Conservation (phyloP, 2,888 invertebrate genomes). For the Erebia palarica region DNA sequence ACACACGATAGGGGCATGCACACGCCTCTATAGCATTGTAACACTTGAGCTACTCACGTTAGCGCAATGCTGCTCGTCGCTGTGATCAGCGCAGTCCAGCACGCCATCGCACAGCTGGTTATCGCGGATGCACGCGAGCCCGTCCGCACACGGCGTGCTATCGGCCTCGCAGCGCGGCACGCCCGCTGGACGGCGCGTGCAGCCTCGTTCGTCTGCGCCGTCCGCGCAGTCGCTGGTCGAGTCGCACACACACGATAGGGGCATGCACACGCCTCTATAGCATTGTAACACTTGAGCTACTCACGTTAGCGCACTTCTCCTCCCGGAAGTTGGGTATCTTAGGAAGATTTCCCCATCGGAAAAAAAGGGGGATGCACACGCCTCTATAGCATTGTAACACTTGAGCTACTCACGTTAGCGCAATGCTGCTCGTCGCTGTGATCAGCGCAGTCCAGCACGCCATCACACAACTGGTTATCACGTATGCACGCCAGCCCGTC, state of each 20-base stretch:
- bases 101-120: conserved; percentile 90
- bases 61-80: conserved; percentile 85
- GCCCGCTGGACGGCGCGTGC: conserved; percentile 44
- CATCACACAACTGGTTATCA: conserved; percentile 88
- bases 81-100: conserved; percentile 74
- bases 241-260: conserved; percentile 90
- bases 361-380: conserved; percentile 86
- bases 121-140: conserved; percentile 84
- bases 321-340: no score
- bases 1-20: conserved; percentile 88
- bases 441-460: conserved; percentile 75
- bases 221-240: conserved; percentile 90
- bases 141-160: conserved; percentile 85
- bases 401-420: conserved; percentile 42
- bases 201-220: conserved; percentile 88
- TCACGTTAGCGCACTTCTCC: conserved; percentile 55
- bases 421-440: conserved; percentile 87
- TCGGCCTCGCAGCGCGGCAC: conserved; percentile 72
- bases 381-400: no score
- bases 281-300: no score
- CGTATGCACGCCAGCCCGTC: conserved; percentile 85
- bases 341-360: no score
- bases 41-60: conserved; percentile 42
- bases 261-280: no score
- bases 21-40: no score